Conservation (phyloP, 2,888 invertebrate species). For the Pocota personata region DNA sequence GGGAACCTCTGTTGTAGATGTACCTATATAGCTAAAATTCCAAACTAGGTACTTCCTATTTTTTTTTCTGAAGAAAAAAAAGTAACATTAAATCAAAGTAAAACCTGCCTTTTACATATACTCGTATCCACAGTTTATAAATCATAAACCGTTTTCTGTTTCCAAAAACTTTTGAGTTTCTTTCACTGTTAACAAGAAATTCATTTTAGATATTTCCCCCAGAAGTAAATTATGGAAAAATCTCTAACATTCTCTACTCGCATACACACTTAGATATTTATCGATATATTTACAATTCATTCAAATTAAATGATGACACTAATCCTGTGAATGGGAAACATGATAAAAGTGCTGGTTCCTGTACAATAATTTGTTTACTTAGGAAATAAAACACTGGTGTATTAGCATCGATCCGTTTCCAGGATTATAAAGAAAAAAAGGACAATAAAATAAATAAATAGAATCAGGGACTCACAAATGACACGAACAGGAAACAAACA, state of each 20-base stretch:
- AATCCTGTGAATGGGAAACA: not conserved
- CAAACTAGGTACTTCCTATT: too few relatives aligned
- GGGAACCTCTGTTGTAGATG: too few relatives aligned
- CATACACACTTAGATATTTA: too few relatives aligned
- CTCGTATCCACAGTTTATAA: too few relatives aligned
- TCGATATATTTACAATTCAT: too few relatives aligned
- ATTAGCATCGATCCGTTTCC: constrained; percentile 40
- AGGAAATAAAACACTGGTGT: not conserved
- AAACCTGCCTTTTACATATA: too few relatives aligned
- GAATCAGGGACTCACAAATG: not conserved
- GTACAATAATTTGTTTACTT: not conserved
- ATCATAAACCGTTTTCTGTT: too few relatives aligned
- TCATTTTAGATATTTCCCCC: not conserved
- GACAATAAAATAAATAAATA: not conserved
- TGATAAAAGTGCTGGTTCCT: not conserved
- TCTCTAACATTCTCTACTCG: not conserved
- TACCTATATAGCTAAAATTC: too few relatives aligned
- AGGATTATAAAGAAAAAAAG: not conserved
- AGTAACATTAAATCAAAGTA: too few relatives aligned
- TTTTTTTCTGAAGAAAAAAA: too few relatives aligned
- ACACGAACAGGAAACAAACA: not conserved
- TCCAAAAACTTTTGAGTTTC: too few relatives aligned
- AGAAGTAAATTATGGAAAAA: not conserved
- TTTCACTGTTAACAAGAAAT: too few relatives aligned
- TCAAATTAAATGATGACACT: not conserved